Evolutionary conservation across 2,888 invertebrate species (phyloP).

Genomic region (Drosophila subsilvestris): DNA sequence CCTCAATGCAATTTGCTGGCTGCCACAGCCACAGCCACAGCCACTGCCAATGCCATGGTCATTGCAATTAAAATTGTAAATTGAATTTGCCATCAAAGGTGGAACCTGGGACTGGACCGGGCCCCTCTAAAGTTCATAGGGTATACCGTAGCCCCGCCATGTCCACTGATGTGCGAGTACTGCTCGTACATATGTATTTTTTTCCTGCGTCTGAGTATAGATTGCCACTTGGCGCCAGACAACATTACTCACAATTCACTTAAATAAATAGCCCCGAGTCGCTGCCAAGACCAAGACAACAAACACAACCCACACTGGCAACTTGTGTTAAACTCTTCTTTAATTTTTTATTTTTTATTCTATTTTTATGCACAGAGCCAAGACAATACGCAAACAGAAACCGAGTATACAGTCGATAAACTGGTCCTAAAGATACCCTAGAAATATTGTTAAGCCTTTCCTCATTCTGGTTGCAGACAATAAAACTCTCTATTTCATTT

Average conservation of each 20-base stretch:
- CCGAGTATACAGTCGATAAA: neutral
- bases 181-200: neutral
- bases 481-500: too few species aligned
- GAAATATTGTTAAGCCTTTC: too few species aligned
- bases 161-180: neutral
- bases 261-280: constrained; percentile 48
- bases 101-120: neutral
- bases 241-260: constrained; percentile 54
- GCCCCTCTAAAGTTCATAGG: neutral
- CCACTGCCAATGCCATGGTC: constrained; percentile 22
- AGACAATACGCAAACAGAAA: constrained; percentile 15
- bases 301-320: constrained; percentile 35
- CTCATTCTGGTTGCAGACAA: too few species aligned
- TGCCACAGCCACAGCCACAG: neutral
- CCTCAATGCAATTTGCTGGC: constrained; percentile 38
- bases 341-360: constrained; percentile 27
- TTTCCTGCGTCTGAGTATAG: constrained; percentile 23
- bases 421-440: neutral
- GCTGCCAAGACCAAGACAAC: constrained; percentile 17
- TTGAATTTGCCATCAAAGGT: constrained; percentile 37
- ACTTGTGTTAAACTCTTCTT: constrained; percentile 32
- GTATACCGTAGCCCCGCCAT: neutral
- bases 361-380: constrained; percentile 42
- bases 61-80: constrained; percentile 46
- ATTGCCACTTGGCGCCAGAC: constrained; percentile 53